A percentile compares a stretch with the other conserved stretches of the same genome.
phyloP scores from a whole-genome alignment of 2,888 invertebrate genomes.

The Mesorhabditis spiculigera region DNA sequence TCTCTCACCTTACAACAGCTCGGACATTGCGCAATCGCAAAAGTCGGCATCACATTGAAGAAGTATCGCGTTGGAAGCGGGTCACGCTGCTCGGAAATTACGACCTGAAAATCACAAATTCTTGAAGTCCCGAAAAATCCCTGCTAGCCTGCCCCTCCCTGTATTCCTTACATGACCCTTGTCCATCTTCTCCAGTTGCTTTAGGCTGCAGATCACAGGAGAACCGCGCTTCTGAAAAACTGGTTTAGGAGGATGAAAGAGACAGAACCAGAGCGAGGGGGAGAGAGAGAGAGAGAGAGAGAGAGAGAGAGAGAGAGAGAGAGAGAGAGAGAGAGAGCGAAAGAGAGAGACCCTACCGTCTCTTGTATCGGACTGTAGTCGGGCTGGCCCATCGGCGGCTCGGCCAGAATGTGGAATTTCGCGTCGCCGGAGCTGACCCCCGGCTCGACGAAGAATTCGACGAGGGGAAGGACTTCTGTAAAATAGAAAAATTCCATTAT shows the following conservation, averaged over 20 bases:
- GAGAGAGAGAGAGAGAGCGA: neutral
- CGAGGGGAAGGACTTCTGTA: constrained; percentile 84
- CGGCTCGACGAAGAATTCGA: constrained; percentile 84
- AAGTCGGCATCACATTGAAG: constrained; percentile 87
- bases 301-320: too few relatives aligned
- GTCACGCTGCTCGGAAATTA: constrained; percentile 74
- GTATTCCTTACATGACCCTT: constrained; percentile 63
- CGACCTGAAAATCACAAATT: constrained; percentile 62
- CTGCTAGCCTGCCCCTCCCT: too few relatives aligned
- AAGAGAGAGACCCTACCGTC: neutral
- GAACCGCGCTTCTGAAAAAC: constrained; percentile 23
- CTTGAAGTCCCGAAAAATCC: too few relatives aligned
- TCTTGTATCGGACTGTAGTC: constrained; percentile 28
- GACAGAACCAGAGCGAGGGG: too few relatives aligned
- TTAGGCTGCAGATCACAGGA: constrained; percentile 18
- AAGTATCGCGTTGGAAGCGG: constrained; percentile 77
- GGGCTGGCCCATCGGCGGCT: constrained; percentile 57
- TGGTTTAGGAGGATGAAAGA: constrained; percentile 5
- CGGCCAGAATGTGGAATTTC: constrained; percentile 71
- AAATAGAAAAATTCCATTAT: constrained; percentile 10
- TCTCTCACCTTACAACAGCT: constrained; percentile 77
- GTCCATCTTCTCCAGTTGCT: constrained; percentile 71
- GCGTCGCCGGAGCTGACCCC: constrained; percentile 83
- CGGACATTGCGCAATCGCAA: constrained; percentile 78
- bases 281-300: too few relatives aligned